phyloP scores from a whole-genome alignment of 1,140 invertebrate genomes.

The Drosophila pachea region DNA sequence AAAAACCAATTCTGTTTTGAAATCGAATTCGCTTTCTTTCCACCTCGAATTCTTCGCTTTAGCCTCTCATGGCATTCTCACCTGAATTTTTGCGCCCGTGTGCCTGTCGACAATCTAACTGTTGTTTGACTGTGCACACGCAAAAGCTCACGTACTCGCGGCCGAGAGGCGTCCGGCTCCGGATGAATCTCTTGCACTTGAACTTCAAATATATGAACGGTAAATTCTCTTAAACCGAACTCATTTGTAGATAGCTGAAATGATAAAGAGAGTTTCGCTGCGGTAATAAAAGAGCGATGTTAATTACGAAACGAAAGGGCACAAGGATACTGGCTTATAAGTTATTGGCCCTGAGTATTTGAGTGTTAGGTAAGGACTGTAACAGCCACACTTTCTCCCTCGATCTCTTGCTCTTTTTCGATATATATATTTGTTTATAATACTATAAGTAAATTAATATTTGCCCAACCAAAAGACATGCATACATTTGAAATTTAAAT shows the following conservation, averaged over 20 bases:
- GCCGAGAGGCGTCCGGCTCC: background rate
- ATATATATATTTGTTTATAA: no score
- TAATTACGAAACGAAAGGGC: background rate
- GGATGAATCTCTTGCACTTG: conserved; percentile 42
- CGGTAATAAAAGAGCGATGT: background rate
- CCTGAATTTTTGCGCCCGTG: conserved; percentile 54
- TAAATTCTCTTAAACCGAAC: conserved; percentile 1
- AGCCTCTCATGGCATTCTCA: conserved; percentile 59
- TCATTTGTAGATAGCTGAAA: background rate
- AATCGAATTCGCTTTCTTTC: conserved; percentile 75
- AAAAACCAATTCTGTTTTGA: conserved; percentile 64
- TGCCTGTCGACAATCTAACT: conserved; percentile 7
- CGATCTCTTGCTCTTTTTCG: background rate
- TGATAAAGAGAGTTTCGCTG: background rate
- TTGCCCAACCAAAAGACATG: conserved; percentile 5
- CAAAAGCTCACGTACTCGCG: conserved; percentile 40
- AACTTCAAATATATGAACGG: conserved; percentile 35
- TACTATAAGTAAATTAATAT: no score
- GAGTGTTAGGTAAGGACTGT: background rate
- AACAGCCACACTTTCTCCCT: background rate
- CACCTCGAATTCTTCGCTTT: conserved; percentile 29
- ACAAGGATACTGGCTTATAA: background rate
- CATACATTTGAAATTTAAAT: conserved; percentile 29
- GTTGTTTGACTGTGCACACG: conserved; percentile 31
- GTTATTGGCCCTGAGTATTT: background rate